phyloP scores from a whole-genome alignment of 2,113 vertebrate genomes.

The Corythaixoides concolor region DNA sequence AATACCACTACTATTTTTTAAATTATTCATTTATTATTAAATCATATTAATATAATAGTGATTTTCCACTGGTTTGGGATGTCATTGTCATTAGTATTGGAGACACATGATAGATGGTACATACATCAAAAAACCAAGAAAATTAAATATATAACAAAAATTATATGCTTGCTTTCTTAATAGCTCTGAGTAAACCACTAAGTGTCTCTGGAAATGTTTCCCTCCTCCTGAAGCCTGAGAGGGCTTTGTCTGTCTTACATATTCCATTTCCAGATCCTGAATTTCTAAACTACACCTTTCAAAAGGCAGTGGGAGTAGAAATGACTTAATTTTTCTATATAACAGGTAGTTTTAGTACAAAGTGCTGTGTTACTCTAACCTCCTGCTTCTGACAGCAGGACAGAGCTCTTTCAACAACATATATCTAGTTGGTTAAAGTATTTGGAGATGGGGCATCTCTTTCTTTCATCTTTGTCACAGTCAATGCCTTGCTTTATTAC shows the following conservation, averaged over 20 bases:
- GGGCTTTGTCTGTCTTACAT: not conserved
- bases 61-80: not conserved
- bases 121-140: not conserved
- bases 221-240: not conserved
- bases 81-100: not conserved
- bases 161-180: not conserved
- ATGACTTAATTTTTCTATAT: not conserved
- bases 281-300: not conserved
- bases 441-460: not conserved
- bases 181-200: not conserved
- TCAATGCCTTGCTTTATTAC: not conserved
- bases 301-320: not conserved
- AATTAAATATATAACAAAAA: not conserved
- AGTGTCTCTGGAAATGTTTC: not conserved
- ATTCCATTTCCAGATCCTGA: not conserved
- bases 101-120: not conserved
- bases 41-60: not conserved
- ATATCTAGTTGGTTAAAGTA: not conserved
- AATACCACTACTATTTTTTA: not conserved
- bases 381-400: not conserved
- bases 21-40: not conserved
- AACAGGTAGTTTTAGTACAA: not conserved
- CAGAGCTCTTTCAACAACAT: not conserved
- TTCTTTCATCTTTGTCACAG: not conserved
- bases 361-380: not conserved